Base-by-base conservation (phyloP, 2,113 vertebrate genomes). In the Microcebus tavaratra region DNA sequence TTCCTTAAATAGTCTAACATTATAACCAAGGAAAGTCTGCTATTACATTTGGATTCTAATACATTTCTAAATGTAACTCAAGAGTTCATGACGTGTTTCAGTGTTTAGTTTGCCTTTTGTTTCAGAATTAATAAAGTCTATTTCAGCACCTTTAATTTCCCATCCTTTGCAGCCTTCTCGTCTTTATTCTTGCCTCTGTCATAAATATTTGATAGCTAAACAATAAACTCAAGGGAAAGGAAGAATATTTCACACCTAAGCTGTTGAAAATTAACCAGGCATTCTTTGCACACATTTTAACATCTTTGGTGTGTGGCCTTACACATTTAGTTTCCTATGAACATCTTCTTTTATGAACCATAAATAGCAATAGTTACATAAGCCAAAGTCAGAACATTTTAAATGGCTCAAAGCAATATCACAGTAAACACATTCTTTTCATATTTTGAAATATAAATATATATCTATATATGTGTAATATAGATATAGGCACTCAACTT, bases 181-280 rank as follows among this genome's bases (percentile, higher is more conserved):
- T 86, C 87, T 79, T 91, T 81, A 85, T 57, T 94, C 36, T 94
- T 89, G 7, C 6, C 4, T 59, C 42, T 84, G 25, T 65, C 45
- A 91, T 93, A 93, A 89, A 76, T 86, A 86, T 86, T 96, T 94
- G 25, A 86, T 61, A 96, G 17, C 6, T 90, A 90, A 88, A 88
- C 0, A 4, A 88, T 82, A 93, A 89, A 81, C 53, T 86, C 59
- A 78, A 61, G 42, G 36, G 59, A 89, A 81, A 91, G 91, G 45
- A 83, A 87, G 9, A 80, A 65, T 83, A 68, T 80, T 96, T 97
- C 85, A 80, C 75, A 96, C 31, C 2, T 94, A 59, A n/a, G 29
- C 29, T 80, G 8, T 15, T 88, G 76, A 95, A 90, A 97, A 94
- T 75, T 82, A 95, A 92, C 59, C 42, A 91, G 39, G 15, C 34